Base-by-base conservation (phyloP, 2,888 invertebrate genomes). In the Dryobotodes eremita region DNA sequence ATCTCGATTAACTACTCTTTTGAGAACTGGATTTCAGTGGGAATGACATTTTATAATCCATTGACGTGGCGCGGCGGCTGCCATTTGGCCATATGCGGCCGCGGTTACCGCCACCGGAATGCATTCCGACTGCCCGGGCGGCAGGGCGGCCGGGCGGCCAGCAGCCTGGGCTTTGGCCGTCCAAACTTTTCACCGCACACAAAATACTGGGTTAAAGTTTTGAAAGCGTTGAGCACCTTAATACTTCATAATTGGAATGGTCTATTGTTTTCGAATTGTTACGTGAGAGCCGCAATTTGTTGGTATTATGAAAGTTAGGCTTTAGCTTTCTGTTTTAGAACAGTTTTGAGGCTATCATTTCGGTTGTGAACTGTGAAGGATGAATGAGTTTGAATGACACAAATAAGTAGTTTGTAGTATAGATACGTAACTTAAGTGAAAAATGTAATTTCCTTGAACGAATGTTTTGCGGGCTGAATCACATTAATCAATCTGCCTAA, bases 181-280 rank as follows among this genome's bases (percentile, higher is more conserved):
- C 48, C 57, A 62, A 85, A 82, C 61, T 82, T 82, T 85, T 59
- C 8, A 71, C 71, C 82, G 53, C 75, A 68, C 53, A 61, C 77
- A 59, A 62, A 85, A 82, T 75, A 68, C 55, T 42, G 42, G 13
- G 20, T n/a, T 73, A 46, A 64, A 75, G 42, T 62, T 75, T 75
- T 75, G 65, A 71, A 82, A 75, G 55, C 71, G 62, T 71, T 77
- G 71, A 84, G 50, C 61, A 84, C 66, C 70, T 74, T 55, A 53
- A 53, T 82, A 64, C 62, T 82, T 74, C 64, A 64, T 71, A 85
- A 82, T 85, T 79, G 68, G 57, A 79, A 85, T 85, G 66, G 62
- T 71, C 68, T 74, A 68, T 62, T 79, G 74, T 79, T 85, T 55
- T n/a, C 48, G 36, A 71, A 72, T 77, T 79, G 74, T 77, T 71